phyloP scores from a whole-genome alignment of 2,888 invertebrate genomes.

The Venustoraphidia nigricollis region DNA sequence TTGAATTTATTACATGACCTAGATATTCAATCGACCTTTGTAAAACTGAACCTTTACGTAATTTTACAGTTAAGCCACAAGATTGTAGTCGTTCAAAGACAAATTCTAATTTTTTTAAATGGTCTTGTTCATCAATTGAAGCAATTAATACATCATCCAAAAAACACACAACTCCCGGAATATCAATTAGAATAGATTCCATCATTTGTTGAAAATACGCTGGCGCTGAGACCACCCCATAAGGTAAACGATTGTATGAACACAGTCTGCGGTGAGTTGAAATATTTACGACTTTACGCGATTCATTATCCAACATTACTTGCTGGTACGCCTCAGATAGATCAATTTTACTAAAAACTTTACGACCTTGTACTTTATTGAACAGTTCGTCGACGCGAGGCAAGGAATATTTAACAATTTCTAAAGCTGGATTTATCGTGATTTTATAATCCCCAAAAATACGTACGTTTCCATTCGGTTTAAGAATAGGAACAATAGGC shows the following conservation, averaged over 20 bases:
- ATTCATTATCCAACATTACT: constrained; percentile 3
- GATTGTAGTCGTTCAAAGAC: constrained; percentile 9
- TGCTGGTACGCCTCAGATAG: constrained; percentile 8
- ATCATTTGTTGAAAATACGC: constrained; percentile 17
- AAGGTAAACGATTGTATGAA: constrained; percentile 14
- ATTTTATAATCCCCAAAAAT: constrained; percentile 13
- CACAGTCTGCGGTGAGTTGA: constrained; percentile 13
- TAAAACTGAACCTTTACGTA: constrained; percentile 16
- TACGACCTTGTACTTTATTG: constrained; percentile 7
- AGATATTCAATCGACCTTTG: constrained; percentile 13
- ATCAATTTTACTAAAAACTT: constrained; percentile 12
- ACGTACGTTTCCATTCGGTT: constrained; percentile 9
- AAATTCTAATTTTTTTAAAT: too few relatives aligned
- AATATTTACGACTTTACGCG: constrained; percentile 12
- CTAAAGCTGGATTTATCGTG: constrained; percentile 13
- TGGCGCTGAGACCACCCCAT: constrained; percentile 15
- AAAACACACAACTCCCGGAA: constrained; percentile 13
- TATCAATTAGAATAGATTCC: constrained; percentile 12
- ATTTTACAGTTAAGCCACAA: constrained; percentile 11
- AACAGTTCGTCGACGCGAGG: constrained; percentile 9
- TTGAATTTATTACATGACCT: constrained; percentile 8
- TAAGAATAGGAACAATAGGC: too few relatives aligned
- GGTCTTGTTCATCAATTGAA: not conserved
- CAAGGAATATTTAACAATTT: constrained; percentile 12
- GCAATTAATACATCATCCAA: constrained; percentile 13